Percentiles rank a stretch among this genome's conserved stretches.
Evolutionary conservation across 2,797 vertebrate genomes (phyloP).

Genomic region (Cynopterus sphinx): DNA sequence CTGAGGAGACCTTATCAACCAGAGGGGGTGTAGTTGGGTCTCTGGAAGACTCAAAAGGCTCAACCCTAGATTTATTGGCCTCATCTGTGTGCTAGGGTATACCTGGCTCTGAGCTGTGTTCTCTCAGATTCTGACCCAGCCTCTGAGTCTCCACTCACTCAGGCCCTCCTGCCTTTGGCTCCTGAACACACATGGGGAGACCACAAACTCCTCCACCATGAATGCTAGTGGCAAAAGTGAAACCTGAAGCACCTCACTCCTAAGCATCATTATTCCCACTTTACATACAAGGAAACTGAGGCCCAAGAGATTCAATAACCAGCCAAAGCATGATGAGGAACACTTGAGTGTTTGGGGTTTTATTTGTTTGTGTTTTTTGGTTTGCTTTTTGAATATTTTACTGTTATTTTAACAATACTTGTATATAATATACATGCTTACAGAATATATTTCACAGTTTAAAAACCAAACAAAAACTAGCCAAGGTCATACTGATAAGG

Average conservation of each 20-base stretch:
- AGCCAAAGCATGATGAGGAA: background rate
- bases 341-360: background rate
- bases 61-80: background rate
- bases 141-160: background rate
- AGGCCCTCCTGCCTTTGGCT: no score
- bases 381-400: background rate
- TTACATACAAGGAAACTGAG: background rate
- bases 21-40: background rate
- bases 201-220: background rate
- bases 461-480: conserved; percentile 8
- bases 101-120: background rate
- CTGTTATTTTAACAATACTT: background rate
- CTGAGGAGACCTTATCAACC: background rate
- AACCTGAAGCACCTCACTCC: background rate
- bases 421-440: background rate
- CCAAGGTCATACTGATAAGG: background rate
- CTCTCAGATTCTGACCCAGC: background rate
- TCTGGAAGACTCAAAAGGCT: background rate
- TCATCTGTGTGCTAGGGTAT: background rate
- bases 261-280: background rate
- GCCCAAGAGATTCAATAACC: background rate
- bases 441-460: background rate
- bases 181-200: background rate
- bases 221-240: background rate
- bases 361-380: background rate